Conservation (phyloP, 2,113 vertebrate genomes). For the Hyperopisus bebe region DNA sequence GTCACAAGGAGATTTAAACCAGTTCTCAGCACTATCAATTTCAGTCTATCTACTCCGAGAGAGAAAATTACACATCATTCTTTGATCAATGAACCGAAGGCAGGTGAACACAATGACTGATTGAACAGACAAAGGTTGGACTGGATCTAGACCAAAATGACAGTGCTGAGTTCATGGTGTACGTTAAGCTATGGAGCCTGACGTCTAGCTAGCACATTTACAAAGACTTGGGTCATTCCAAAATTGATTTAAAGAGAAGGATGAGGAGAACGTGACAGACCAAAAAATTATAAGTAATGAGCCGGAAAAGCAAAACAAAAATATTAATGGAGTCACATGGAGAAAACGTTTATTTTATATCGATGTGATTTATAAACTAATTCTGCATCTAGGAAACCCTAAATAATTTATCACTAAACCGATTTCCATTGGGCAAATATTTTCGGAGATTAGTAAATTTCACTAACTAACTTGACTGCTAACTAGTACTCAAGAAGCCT, state of each 20-base stretch:
- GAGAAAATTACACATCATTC: not conserved
- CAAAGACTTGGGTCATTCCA: slow-evolving; percentile 93
- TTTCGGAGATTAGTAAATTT: not conserved
- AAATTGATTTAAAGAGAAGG: slow-evolving; percentile 95
- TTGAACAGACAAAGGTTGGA: not conserved
- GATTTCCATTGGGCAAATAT: not conserved
- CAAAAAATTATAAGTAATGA: slow-evolving; percentile 43
- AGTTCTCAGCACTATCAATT: not conserved
- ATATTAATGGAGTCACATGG: not conserved
- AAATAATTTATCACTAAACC: not conserved
- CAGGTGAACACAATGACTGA: not conserved
- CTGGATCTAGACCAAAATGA: not conserved
- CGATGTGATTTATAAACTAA: not conserved
- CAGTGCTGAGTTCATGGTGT: not conserved
- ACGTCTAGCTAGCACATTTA: slow-evolving; percentile 58
- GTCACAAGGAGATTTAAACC: not conserved
- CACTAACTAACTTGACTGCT: not conserved
- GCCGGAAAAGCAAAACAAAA: slow-evolving; percentile 37
- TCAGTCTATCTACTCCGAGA: not conserved
- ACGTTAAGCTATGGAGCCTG: slow-evolving; percentile 48
- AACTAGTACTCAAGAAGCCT: not conserved
- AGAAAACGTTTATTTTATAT: not conserved
- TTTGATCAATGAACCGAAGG: not conserved
- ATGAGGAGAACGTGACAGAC: slow-evolving; percentile 85
- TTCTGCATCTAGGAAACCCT: not conserved